Conservation (phyloP, 2,888 invertebrate species). For the Platycnemis pennipes region DNA sequence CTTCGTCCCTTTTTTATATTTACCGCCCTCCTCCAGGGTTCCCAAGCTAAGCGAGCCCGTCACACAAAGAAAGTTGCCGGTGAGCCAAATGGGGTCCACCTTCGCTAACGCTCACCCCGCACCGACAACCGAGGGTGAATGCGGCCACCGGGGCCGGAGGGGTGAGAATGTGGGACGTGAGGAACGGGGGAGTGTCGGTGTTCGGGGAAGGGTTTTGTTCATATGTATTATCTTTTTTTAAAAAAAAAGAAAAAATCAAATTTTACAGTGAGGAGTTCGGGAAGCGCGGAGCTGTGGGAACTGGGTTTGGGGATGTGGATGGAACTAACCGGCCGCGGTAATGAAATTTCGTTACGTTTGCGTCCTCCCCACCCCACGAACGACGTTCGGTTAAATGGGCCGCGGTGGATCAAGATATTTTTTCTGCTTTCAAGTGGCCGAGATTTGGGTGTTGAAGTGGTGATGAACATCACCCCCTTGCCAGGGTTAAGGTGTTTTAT, state of each 20-base stretch:
- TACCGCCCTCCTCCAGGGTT: not conserved
- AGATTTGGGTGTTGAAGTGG: not conserved
- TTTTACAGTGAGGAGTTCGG: not conserved
- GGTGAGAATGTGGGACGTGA: not conserved
- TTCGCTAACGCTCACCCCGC: not conserved
- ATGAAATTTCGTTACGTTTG: slow-evolving; percentile 17
- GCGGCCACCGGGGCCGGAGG: not conserved
- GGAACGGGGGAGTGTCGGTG: not conserved
- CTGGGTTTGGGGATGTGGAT: not conserved
- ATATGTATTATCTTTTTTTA: not conserved
- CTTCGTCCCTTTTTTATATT: not conserved
- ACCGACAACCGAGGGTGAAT: not conserved
- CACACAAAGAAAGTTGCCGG: not conserved
- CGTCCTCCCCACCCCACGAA: not conserved
- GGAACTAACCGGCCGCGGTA: not conserved
- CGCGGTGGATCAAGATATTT: not conserved
- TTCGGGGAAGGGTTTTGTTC: not conserved
- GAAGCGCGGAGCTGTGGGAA: not conserved
- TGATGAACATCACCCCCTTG: too few relatives aligned
- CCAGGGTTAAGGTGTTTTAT: too few relatives aligned
- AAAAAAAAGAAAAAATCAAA: not conserved
- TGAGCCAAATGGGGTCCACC: not conserved
- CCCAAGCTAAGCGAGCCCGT: too few relatives aligned
- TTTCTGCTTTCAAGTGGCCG: not conserved
- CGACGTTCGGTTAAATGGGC: not conserved